A percentile compares a stretch with the other conserved stretches of the same genome.
Evolutionary conservation across 2,113 vertebrate genomes (phyloP).

Genomic region (Sturnira hondurensis): DNA sequence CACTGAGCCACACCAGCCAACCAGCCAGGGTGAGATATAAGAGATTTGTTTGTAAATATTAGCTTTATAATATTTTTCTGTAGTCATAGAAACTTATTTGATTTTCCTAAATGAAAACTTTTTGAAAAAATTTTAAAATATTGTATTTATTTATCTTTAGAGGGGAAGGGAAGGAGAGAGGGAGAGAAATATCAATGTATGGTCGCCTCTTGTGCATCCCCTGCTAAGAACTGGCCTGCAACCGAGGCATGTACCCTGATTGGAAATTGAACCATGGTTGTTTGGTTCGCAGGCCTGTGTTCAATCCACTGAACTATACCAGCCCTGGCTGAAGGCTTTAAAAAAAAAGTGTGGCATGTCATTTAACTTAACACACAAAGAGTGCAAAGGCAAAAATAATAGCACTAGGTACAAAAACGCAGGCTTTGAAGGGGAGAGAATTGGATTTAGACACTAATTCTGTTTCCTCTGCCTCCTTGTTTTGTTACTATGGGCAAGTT

Average conservation of each 20-base stretch:
- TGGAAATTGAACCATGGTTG: no score
- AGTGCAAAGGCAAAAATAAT: background rate
- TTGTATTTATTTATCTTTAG: no score
- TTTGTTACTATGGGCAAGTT: background rate
- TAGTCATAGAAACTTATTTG: background rate
- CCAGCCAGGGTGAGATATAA: background rate
- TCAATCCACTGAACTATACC: no score
- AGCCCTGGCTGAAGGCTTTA: no score
- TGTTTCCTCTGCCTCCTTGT: background rate
- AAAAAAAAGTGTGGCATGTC: background rate
- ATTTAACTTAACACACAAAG: background rate
- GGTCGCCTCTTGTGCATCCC: no score
- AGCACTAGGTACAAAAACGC: background rate
- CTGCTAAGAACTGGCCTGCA: no score
- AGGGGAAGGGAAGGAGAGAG: no score
- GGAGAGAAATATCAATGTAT: no score
- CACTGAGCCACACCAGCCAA: no score
- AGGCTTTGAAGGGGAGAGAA: background rate
- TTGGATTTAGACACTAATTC: background rate
- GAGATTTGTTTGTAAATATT: background rate
- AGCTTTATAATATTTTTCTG: background rate
- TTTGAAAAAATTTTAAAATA: no score
- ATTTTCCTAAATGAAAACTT: background rate
- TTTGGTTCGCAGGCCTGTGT: no score
- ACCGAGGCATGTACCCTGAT: no score